Evolutionary conservation across 2,797 vertebrate species (phyloP).

Genomic region (Acropternis orthonyx): DNA sequence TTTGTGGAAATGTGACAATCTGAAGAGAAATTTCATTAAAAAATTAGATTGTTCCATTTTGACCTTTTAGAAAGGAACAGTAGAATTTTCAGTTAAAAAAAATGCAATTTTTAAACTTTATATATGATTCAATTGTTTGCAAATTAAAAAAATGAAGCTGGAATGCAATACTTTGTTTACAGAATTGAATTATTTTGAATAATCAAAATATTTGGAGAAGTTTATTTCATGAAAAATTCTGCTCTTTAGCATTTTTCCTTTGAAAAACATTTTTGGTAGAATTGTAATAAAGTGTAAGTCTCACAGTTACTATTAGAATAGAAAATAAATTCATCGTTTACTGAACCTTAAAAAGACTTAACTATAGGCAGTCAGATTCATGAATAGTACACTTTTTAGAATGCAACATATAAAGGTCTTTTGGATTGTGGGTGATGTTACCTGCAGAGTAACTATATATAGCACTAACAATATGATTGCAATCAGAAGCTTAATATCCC

Average conservation of each 20-base stretch:
- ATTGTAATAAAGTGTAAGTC: background rate
- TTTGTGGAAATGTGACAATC: background rate
- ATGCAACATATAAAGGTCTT: background rate
- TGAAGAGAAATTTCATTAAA: background rate
- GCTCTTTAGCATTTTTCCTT: background rate
- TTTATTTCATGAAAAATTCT: background rate
- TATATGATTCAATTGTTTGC: fast-evolving
- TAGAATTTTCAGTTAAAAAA: background rate
- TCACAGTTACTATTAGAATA: background rate
- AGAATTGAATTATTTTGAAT: background rate
- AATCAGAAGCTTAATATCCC: background rate
- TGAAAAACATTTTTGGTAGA: background rate
- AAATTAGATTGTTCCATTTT: background rate
- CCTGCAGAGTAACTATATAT: background rate
- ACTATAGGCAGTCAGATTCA: background rate
- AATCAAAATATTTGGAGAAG: background rate
- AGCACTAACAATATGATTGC: background rate
- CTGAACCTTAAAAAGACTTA: background rate
- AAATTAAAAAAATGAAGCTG: background rate
- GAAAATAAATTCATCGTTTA: background rate
- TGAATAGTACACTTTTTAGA: background rate
- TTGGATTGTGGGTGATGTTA: background rate
- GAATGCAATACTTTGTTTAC: background rate
- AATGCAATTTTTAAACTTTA: background rate
- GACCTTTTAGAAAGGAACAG: background rate